phyloP scores from a whole-genome alignment of 2,797 vertebrate genomes.

The Garrulus glandarius region DNA sequence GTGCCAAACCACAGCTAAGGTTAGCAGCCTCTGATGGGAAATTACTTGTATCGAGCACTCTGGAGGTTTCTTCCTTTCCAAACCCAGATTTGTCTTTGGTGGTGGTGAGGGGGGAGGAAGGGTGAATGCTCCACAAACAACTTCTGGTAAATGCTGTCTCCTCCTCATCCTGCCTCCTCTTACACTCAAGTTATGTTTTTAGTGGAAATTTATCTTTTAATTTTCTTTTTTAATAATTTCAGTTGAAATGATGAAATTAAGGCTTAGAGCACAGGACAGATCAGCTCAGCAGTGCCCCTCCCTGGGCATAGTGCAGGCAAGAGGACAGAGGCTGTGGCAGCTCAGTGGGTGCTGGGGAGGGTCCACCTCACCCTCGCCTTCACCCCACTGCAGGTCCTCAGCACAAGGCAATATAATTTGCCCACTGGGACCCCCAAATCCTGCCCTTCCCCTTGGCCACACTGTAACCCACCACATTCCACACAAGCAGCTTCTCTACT shows the following conservation, averaged over 20 bases:
- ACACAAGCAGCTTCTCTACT: background rate
- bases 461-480: background rate
- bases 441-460: background rate
- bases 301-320: background rate
- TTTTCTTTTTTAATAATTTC: background rate
- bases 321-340: background rate
- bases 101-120: background rate
- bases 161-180: conserved; percentile 20
- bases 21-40: conserved; percentile 33
- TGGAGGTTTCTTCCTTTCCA: conserved; percentile 42
- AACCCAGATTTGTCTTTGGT: background rate
- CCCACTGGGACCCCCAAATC: accelerated
- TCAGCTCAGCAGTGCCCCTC: background rate
- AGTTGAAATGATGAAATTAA: background rate
- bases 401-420: background rate
- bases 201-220: background rate
- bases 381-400: background rate
- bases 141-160: conserved; percentile 7
- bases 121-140: conserved; percentile 22
- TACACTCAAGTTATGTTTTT: background rate
- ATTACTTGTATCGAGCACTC: background rate
- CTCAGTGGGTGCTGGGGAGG: background rate
- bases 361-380: background rate
- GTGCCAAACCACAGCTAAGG: conserved; percentile 53
- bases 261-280: background rate